Conservation (phyloP, 2,888 invertebrate genomes). For the Habroteleia sp. region DNA sequence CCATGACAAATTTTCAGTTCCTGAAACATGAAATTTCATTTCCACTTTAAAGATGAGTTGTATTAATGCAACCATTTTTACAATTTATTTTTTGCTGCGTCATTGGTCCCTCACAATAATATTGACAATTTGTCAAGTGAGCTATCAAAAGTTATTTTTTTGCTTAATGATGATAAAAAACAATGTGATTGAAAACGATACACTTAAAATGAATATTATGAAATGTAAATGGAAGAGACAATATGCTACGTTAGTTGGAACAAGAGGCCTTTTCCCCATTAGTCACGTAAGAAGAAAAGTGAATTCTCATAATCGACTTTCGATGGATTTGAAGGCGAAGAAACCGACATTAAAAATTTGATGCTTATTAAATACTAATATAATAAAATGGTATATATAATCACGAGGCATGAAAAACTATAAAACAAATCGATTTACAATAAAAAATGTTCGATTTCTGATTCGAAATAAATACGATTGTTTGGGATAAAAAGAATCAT, state of each 20-base stretch:
- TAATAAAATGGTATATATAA: conserved; percentile 10
- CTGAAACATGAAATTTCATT: no score
- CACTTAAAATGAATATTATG: conserved; percentile 22
- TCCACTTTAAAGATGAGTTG: no score
- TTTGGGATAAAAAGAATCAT: no score
- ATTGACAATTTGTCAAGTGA: conserved; percentile 39
- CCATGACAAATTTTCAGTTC: no score
- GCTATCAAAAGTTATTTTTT: conserved; percentile 18
- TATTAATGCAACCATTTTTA: no score
- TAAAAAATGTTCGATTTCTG: conserved; percentile 2
- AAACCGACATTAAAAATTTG: conserved; percentile 22
- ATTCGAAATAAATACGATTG: conserved; percentile 6
- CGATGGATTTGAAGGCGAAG: conserved; percentile 12
- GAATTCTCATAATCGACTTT: conserved; percentile 22
- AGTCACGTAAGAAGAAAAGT: conserved; percentile 38
- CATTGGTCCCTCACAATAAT: conserved; percentile 24
- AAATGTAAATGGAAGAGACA: conserved; percentile 24
- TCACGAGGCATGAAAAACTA: conserved; percentile 10
- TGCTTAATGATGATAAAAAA: conserved; percentile 7
- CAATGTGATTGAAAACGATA: conserved; percentile 42
- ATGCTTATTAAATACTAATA: conserved; percentile 27
- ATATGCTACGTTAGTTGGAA: background rate
- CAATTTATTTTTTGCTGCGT: conserved; percentile 14
- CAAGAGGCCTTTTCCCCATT: conserved; percentile 22
- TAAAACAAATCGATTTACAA: conserved; percentile 3